Base-by-base conservation (phyloP, 2,888 invertebrate species). In the Stictocephala bisonia region DNA sequence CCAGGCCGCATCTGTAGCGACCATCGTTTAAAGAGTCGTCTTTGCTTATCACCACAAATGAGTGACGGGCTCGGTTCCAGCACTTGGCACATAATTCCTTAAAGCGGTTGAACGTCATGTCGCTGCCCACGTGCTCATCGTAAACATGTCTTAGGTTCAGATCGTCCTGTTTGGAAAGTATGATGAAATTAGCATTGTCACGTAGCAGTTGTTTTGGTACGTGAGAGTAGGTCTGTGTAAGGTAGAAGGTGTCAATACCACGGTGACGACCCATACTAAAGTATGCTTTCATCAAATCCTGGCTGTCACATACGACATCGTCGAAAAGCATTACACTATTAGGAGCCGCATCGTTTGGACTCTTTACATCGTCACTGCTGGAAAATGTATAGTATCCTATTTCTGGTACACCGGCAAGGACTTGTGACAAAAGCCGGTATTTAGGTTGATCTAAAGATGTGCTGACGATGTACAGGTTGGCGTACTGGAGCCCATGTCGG, bases 301-400 rank as follows among this genome's bases (percentile, higher is more conserved):
- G 78, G 24, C 81, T 80, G 11, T 81, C 82, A 44, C 81, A 82
- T 18, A 80, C 80, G 20, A 83, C 80, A 79, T 84, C 83, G 77
- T 83, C 83, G 75, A 84, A 84, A 58, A 84, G 81, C 74, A 83
- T 79, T 15, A 84, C 77, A 9, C 81, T 82, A 77, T 81, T 79
- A 71, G 56, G 51, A 77, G 76, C 76, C 1, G 80, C 80, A 20
- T 79, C 74, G 2, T 77, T 67, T 3, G 80, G 79, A 35, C 72
- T 11, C 56, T 79, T 71, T n/a, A 80, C 73, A 2, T 79, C 76
- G 15, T 77, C 77, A 51, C 78, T 78, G 75, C 76, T 77, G 41
- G 74, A 58, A 77, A 78, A 77, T 15, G 31, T 70, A 26, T 72
- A 58, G 20, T 80, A 81, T 9, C 76, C 75, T 11, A 81, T 71